These are phyloP conservation scores for Podarcis muralis DNA, from an alignment of 2,113 vertebrate species.

Conservation along the genomic window DNA sequence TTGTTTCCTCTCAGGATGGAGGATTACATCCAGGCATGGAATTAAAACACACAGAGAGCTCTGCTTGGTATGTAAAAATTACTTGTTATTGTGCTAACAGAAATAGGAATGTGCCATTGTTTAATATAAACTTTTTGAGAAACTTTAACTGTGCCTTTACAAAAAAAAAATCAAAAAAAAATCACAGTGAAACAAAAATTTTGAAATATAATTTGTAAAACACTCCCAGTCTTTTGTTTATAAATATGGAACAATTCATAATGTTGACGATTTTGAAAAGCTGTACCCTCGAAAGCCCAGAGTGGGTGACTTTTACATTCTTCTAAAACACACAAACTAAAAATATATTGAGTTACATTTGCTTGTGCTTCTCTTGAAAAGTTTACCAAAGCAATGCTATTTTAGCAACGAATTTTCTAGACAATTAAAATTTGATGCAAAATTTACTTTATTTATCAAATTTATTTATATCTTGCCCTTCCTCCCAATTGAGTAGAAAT, in stretches of 20 bases:
- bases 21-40: conserved; percentile 27
- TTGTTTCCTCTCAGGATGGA: conserved; percentile 15
- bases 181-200: not conserved
- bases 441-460: no score
- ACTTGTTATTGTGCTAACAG: not conserved
- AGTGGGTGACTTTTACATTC: conserved; percentile 11
- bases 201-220: not conserved
- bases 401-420: not conserved
- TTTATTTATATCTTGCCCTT: no score
- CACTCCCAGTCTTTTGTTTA: not conserved
- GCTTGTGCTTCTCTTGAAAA: not conserved
- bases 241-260: not conserved
- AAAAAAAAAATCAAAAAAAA: no score
- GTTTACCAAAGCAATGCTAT: not conserved
- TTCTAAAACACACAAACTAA: not conserved
- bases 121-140: not conserved
- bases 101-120: not conserved
- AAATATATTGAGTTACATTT: not conserved
- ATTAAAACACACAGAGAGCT: conserved; percentile 26
- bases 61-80: not conserved
- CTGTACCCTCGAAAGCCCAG: not conserved
- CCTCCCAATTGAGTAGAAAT: no score
- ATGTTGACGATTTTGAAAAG: not conserved
- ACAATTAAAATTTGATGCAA: not conserved
- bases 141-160: not conserved